Evolutionary conservation across 2,113 vertebrate species (phyloP).

Genomic region (Rousettus leschenaultii): DNA sequence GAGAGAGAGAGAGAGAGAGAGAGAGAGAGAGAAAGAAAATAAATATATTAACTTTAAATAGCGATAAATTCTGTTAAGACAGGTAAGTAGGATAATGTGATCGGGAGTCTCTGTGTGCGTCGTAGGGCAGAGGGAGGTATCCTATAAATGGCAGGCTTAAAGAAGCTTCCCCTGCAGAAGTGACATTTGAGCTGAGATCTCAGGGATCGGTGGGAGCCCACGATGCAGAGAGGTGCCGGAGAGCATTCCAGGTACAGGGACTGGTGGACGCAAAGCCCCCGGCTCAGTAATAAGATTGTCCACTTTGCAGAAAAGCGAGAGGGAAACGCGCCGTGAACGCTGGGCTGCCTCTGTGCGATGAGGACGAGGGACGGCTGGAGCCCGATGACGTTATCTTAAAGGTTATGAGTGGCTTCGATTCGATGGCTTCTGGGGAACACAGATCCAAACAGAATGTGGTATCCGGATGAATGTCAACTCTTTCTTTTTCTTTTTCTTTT

Average conservation of each 20-base stretch:
- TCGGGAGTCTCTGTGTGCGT: neutral
- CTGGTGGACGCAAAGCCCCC: neutral
- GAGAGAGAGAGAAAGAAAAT: neutral
- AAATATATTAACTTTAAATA: neutral
- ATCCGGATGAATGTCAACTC: conserved; percentile 26
- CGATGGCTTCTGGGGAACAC: neutral
- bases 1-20: too few species aligned
- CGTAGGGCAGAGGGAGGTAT: neutral
- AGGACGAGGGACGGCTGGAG: neutral
- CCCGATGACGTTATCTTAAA: neutral
- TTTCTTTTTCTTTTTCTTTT: neutral
- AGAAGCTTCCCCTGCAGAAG: neutral
- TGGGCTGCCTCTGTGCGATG: too few species aligned
- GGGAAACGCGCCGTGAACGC: neutral
- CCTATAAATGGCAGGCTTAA: neutral
- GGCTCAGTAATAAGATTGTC: neutral
- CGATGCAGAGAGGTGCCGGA: neutral
- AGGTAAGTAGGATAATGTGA: neutral
- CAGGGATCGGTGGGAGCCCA: neutral
- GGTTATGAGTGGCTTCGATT: neutral
- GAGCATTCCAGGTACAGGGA: neutral
- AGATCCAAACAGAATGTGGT: conserved; percentile 21
- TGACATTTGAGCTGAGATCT: neutral
- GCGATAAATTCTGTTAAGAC: neutral
- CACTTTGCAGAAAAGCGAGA: neutral